Conservation (phyloP, 2,797 vertebrate species). For the Perdix hodgsoniae region DNA sequence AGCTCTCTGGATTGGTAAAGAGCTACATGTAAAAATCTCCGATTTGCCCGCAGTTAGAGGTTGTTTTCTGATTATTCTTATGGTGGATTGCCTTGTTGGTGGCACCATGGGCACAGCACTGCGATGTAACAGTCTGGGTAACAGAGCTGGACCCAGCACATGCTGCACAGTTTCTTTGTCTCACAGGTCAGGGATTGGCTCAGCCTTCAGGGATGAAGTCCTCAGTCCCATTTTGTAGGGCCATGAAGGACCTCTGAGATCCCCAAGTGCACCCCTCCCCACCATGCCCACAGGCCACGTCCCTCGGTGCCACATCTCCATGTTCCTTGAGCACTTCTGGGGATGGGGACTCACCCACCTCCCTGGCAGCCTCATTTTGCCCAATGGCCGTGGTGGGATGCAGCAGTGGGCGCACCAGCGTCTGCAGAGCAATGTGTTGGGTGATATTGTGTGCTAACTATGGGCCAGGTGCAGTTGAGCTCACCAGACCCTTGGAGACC, state of each 20-base stretch:
- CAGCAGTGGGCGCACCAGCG: accelerated
- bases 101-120: accelerated
- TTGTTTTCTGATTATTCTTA: background rate
- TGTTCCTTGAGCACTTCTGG: too few species aligned
- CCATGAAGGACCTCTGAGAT: too few species aligned
- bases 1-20: background rate
- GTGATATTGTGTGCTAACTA: background rate
- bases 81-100: background rate
- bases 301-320: too few species aligned
- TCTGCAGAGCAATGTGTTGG: background rate
- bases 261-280: too few species aligned
- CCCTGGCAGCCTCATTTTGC: background rate
- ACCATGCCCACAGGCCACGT: too few species aligned
- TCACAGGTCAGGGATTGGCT: accelerated
- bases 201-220: background rate
- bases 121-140: background rate
- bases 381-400: background rate
- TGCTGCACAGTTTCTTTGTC: background rate
- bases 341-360: too few species aligned
- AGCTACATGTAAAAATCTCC: background rate
- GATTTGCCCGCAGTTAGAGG: background rate
- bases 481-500: background rate
- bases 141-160: background rate
- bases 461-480: background rate
- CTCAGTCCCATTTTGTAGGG: too few species aligned